These are phyloP conservation scores for Apistogramma diplotaenia DNA, from an alignment of 2,113 vertebrate genomes.

Conservation along the genomic window DNA sequence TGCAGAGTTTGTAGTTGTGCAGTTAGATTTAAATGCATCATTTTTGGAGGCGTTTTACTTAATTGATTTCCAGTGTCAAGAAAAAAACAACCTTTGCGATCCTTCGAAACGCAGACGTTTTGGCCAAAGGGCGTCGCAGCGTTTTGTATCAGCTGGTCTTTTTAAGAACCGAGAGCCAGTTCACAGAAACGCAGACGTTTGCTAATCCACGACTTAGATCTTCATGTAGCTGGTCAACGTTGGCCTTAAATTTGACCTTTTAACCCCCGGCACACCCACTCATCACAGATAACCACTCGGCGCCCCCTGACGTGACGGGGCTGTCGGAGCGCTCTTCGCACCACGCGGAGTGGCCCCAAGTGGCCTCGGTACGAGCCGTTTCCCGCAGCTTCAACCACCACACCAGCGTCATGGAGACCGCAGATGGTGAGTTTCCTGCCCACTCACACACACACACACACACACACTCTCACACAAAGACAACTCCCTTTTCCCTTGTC, in stretches of 20 bases:
- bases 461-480: neutral
- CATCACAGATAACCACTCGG: slow-evolving; percentile 85
- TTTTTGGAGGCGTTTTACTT: neutral
- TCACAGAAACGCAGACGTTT: no score
- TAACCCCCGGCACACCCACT: slow-evolving; percentile 61
- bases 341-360: slow-evolving; percentile 80
- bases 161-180: neutral
- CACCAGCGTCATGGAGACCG: slow-evolving; percentile 87
- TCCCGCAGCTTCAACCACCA: slow-evolving; percentile 80
- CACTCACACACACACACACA: neutral
- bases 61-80: neutral
- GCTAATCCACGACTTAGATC: neutral
- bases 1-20: neutral
- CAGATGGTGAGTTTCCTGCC: slow-evolving; percentile 85
- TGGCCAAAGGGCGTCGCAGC: no score
- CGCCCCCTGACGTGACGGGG: slow-evolving; percentile 94
- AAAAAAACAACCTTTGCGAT: neutral
- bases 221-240: slow-evolving; percentile 3
- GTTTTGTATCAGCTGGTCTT: no score
- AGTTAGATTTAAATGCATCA: neutral
- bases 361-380: slow-evolving; percentile 82
- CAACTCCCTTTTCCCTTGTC: slow-evolving; percentile 14
- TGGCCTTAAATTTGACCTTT: slow-evolving; percentile 51
- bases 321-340: slow-evolving; percentile 78
- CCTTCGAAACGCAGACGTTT: neutral